Evolutionary conservation across 2,888 invertebrate genomes (phyloP).

Genomic region (Himalopsyche anomala): DNA sequence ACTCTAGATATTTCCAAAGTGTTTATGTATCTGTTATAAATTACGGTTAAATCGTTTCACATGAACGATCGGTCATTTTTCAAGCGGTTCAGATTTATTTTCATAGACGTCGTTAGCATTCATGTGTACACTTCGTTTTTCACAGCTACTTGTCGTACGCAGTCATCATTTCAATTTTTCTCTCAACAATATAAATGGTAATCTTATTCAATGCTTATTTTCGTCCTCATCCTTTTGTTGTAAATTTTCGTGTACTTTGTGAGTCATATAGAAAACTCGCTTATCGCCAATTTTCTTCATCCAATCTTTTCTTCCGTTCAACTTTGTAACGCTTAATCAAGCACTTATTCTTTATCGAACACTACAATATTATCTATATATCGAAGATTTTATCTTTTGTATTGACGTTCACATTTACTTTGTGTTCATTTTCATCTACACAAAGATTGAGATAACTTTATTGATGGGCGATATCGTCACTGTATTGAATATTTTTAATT

Average conservation of each 20-base stretch:
- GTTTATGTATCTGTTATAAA: conserved; percentile 3
- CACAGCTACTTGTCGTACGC: conserved; percentile 46
- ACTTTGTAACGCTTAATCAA: conserved; percentile 7
- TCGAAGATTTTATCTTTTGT: no score
- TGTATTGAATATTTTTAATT: no score
- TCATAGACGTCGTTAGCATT: conserved; percentile 51
- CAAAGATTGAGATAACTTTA: no score
- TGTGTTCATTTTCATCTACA: no score
- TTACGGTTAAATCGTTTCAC: conserved; percentile 11
- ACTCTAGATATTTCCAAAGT: not conserved
- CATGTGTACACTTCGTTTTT: conserved; percentile 49
- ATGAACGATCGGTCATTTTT: conserved; percentile 10
- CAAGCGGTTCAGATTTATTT: not conserved
- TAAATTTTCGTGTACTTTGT: conserved; percentile 32
- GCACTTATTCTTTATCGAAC: conserved; percentile 7
- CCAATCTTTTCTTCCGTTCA: not conserved
- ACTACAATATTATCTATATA: not conserved
- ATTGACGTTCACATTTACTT: no score
- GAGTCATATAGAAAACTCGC: not conserved
- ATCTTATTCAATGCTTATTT: conserved; percentile 49
- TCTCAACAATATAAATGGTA: conserved; percentile 51
- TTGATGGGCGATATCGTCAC: no score
- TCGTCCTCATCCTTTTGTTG: conserved; percentile 40
- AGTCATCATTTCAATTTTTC: conserved; percentile 53
- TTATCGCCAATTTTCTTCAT: not conserved